phyloP scores from a whole-genome alignment of 2,888 invertebrate species.

The Erebia epiphron region DNA sequence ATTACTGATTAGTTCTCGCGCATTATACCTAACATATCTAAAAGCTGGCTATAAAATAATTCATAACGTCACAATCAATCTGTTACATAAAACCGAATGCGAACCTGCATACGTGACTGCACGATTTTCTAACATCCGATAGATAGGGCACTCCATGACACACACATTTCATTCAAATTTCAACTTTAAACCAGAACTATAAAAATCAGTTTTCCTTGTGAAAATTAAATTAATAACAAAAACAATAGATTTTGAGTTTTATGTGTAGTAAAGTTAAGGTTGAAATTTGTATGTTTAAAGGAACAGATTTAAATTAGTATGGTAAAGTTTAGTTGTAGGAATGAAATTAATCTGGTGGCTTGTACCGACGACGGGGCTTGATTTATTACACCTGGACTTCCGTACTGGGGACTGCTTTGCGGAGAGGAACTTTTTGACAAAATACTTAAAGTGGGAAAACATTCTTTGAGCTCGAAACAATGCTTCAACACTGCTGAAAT shows the following conservation, averaged over 20 bases:
- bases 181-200: neutral
- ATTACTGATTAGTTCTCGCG: neutral
- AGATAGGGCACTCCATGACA: conserved; percentile 14
- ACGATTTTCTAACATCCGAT: conserved; percentile 31
- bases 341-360: conserved; percentile 47
- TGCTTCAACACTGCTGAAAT: neutral
- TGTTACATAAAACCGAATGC: conserved; percentile 35
- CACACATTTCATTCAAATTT: conserved; percentile 4
- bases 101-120: conserved; percentile 31
- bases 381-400: conserved; percentile 52
- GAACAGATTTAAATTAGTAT: conserved; percentile 38
- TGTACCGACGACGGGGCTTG: conserved; percentile 43
- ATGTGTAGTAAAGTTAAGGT: neutral
- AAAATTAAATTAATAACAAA: conserved; percentile 10
- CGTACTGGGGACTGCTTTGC: conserved; percentile 27
- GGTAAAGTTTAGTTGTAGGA: conserved; percentile 43
- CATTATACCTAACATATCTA: conserved; percentile 4
- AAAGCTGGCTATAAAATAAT: conserved; percentile 28
- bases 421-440: conserved; percentile 29
- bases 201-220: conserved; percentile 8
- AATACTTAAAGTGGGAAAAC: conserved; percentile 20
- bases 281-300: neutral
- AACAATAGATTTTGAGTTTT: conserved; percentile 15
- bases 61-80: conserved; percentile 31
- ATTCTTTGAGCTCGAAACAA: neutral